Evolutionary conservation across 2,888 invertebrate genomes (phyloP).

Genomic region (Cremastinae sp.): DNA sequence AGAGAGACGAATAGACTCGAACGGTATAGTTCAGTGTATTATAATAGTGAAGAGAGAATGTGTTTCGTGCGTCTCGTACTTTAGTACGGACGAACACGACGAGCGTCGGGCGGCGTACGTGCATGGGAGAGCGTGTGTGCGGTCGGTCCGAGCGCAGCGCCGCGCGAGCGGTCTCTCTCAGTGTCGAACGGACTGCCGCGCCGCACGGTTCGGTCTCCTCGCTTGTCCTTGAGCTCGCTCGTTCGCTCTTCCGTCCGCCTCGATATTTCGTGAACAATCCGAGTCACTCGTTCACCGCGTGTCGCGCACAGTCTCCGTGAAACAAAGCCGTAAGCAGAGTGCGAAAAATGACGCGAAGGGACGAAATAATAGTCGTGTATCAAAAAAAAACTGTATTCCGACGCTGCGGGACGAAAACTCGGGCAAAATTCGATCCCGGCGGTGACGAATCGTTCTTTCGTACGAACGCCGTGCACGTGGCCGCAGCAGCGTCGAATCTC

Average conservation of each 20-base stretch:
- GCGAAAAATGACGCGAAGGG: slow-evolving; percentile 6
- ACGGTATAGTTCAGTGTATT: slow-evolving; percentile 39
- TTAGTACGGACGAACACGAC: slow-evolving; percentile 39
- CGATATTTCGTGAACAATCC: neutral
- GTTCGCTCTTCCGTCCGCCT: neutral
- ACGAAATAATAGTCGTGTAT: too few species aligned
- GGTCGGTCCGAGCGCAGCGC: slow-evolving; percentile 69
- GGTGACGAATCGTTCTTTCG: too few species aligned
- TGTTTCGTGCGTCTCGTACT: slow-evolving; percentile 59
- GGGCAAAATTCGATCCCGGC: too few species aligned
- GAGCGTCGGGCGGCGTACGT: slow-evolving; percentile 54
- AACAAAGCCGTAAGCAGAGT: slow-evolving; percentile 8
- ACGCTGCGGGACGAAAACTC: too few species aligned
- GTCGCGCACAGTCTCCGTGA: neutral
- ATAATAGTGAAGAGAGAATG: slow-evolving; percentile 36
- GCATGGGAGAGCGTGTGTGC: slow-evolving; percentile 58
- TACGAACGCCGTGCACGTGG: too few species aligned
- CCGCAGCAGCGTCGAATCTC: too few species aligned
- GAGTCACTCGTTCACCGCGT: neutral
- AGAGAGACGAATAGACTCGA: slow-evolving; percentile 17
- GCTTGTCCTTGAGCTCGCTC: slow-evolving; percentile 26
- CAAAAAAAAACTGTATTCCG: too few species aligned
- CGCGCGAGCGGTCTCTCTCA: slow-evolving; percentile 75
- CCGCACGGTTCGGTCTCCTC: slow-evolving; percentile 60
- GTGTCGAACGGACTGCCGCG: slow-evolving; percentile 72